Evolutionary conservation across 2,797 vertebrate genomes (phyloP), one percentile per base, ranked within the genome.

Genomic region (Sebastes iracundus): DNA sequence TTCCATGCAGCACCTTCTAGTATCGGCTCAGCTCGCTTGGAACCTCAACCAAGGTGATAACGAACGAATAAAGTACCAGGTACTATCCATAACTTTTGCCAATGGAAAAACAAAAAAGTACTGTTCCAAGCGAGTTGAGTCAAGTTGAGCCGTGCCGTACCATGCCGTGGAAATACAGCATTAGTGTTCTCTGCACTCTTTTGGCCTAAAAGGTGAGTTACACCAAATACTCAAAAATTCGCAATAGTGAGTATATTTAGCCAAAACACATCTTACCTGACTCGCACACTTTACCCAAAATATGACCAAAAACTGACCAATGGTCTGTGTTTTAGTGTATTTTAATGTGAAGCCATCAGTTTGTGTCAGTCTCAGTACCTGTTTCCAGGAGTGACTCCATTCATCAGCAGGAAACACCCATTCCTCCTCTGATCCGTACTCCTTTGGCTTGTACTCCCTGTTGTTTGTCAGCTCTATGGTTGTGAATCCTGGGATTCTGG

Each of bases 361-460:
- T 58, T 56, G 18, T 71, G 38, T 61, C 25, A 18, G 13, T 72
- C 32, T 52, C 16, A 23, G 35, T 87, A 93, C 93, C 90, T 91
- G 87, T 80, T 87, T 93, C 91, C 93, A 95, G 3, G 93, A 93
- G 3, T 66, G 46, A 33, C 22, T 86, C 94, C 94, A 95, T 10
- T 69, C 49, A 6, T 65, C 23, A 53, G 7, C 3, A 18, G 49
- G 22, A n/a, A 8, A n/a, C 0, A 10, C 66, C 63, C 49, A 20
- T 7, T 82, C 71, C 1, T 23, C n/a, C 14, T 82, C 69, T 13
- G 56, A 2, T 23, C 18, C 14, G 0, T 5, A 12, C 1, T 3
- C 32, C 28, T 63, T 11, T 27, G 55, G 13, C 69, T 88, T 92
- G 77, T 86, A 90, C 35, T 71, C 49, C 27, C 22, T 82, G 60